These are phyloP conservation scores for Daktulosphaira vitifoliae DNA, from an alignment of 1,140 invertebrate species.

Conservation along the genomic window DNA sequence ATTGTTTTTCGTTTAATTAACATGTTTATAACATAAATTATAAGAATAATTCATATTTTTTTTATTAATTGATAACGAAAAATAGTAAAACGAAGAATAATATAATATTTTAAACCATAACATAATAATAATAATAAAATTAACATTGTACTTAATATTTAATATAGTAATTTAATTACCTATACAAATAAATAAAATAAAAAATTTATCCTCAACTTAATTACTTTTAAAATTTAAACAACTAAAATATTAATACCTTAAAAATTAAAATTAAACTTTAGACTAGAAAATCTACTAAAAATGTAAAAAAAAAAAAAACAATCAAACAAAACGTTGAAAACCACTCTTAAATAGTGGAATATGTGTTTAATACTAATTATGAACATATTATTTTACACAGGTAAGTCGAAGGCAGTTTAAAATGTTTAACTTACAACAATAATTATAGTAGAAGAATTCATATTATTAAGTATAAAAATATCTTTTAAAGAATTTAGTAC, in stretches of 20 bases:
- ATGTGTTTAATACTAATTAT: background rate
- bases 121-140: conserved; percentile 27
- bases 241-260: conserved; percentile 26
- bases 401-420: conserved; percentile 26
- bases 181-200: conserved; percentile 33
- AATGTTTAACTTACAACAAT: background rate
- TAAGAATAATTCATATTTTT: background rate
- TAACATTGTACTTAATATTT: conserved; percentile 16
- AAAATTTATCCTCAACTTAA: conserved; percentile 3
- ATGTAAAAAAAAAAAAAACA: conserved; percentile 30
- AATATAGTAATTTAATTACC: conserved; percentile 4
- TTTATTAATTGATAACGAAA: conserved; percentile 33
- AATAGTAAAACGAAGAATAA: conserved; percentile 32
- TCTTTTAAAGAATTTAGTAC: too few species aligned
- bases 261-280: conserved; percentile 15
- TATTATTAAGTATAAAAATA: too few species aligned
- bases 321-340: conserved; percentile 25
- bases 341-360: background rate
- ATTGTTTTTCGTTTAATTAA: too few species aligned
- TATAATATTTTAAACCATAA: conserved; percentile 31
- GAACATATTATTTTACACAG: conserved; percentile 1
- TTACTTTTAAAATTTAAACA: conserved; percentile 16
- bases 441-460: conserved; percentile 5
- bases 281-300: conserved; percentile 32
- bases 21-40: too few species aligned